Percentiles rank a stretch among this genome's conserved stretches.
Evolutionary conservation across 2,888 invertebrate genomes (phyloP).

Genomic region (Heliconius ethilla): DNA sequence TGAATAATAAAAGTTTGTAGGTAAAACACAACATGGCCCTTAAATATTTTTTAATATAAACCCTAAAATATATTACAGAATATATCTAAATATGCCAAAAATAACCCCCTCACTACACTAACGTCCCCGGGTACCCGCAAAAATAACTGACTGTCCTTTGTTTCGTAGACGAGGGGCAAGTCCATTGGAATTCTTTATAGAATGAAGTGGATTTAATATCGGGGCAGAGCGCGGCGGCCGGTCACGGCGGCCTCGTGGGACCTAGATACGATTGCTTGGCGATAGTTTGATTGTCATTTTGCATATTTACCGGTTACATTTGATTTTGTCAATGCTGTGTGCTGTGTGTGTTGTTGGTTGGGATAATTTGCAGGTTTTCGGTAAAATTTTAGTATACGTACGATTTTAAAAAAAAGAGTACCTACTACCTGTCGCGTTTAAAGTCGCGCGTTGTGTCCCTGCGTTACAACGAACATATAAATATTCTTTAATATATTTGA

Average conservation of each 20-base stretch:
- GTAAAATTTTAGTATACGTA: no score
- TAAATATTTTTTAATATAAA: no score
- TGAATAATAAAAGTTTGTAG: no score
- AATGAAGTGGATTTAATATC: constrained; percentile 80
- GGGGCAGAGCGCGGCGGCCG: constrained; percentile 67
- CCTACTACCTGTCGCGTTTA: not conserved
- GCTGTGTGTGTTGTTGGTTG: not conserved
- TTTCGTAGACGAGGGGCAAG: constrained; percentile 50
- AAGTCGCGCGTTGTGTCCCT: not conserved
- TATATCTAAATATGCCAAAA: constrained; percentile 23
- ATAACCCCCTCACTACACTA: constrained; percentile 24
- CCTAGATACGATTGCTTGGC: constrained; percentile 39
- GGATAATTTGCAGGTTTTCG: not conserved
- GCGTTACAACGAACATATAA: not conserved
- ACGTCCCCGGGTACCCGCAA: constrained; percentile 42
- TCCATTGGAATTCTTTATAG: constrained; percentile 77
- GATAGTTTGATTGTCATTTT: constrained; percentile 35
- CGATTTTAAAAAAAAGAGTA: no score
- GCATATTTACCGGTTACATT: constrained; percentile 13
- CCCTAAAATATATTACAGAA: not conserved
- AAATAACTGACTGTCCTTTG: constrained; percentile 47
- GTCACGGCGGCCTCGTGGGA: constrained; percentile 30
- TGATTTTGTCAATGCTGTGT: not conserved
- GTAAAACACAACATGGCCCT: no score
- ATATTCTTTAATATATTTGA: not conserved